Percentiles rank a stretch among this genome's conserved stretches.
phyloP scores from a whole-genome alignment of 2,113 vertebrate species.

The Chaetura pelagica region DNA sequence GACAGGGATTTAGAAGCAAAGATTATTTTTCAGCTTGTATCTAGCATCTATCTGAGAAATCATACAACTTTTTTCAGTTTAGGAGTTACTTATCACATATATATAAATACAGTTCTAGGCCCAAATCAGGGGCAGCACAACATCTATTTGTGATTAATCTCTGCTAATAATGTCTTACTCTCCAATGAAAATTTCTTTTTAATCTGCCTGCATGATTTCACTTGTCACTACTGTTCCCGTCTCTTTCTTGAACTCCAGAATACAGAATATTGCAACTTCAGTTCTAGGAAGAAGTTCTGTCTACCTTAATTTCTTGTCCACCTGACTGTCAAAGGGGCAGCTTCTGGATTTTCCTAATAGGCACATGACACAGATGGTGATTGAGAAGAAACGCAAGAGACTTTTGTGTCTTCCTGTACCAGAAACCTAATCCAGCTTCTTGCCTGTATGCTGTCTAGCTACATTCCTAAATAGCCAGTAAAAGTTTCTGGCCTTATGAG shows the following conservation, averaged over 20 bases:
- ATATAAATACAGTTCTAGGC: neutral
- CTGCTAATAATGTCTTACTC: slow-evolving; percentile 36
- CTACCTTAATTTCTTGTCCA: neutral
- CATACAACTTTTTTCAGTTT: slow-evolving; percentile 39
- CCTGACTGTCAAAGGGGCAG: neutral
- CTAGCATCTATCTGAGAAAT: slow-evolving; percentile 63
- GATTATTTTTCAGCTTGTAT: slow-evolving; percentile 68
- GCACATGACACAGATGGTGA: neutral
- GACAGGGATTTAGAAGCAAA: slow-evolving; percentile 43
- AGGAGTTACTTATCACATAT: slow-evolving; percentile 61
- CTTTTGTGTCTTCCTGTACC: neutral
- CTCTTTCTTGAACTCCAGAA: slow-evolving; percentile 45
- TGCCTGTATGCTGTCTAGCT: neutral
- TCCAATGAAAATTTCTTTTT: slow-evolving; percentile 36
- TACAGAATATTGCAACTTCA: neutral
- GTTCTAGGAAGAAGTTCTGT: neutral
- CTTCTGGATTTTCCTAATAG: neutral
- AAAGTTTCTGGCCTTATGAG: neutral
- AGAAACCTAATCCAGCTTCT: neutral
- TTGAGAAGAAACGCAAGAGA: neutral
- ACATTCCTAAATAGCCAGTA: neutral
- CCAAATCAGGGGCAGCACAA: neutral
- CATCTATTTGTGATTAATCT: slow-evolving; percentile 65
- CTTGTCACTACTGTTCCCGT: neutral
- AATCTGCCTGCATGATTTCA: slow-evolving; percentile 40